Base-by-base conservation (phyloP, 2,888 invertebrate genomes). In the Athetis lepigone region DNA sequence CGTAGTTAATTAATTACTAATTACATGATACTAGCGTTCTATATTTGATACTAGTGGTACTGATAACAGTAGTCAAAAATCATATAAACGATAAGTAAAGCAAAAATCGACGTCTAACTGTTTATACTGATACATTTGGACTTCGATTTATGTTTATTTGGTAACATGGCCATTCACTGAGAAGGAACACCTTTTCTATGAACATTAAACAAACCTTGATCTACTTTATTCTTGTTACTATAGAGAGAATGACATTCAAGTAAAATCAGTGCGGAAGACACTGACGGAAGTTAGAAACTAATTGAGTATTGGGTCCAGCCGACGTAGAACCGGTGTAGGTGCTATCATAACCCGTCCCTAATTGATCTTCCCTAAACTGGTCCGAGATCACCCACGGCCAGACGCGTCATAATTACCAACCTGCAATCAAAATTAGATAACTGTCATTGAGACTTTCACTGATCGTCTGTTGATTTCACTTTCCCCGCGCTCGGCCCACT, bases 391-490 rank as follows among this genome's bases (percentile, higher is more conserved):
- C 57, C 76, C 61, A 72, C 63, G 43, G 43, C 27, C 54, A 56
- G 21, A 21, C 51, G 25, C 66, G 49, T 72, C 69, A 75, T 60
- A 74, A 75, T 70, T 63, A 65, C 64, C 63, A 76, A 83, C 80
- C 77, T 79, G 82, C 79, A 87, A 90, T 90, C 85, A 85, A 92
- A 92, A 92, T 93, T 92, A 92, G 91, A 91, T 92, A 94, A 92
- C 92, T 85, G 88, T 87, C 85, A 86, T 82, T 78, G 63, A 52
- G 80, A 90, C 94, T 94, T 94, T 94, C 94, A 92, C 94, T 90
- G 85, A 88, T 88, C 87, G 88, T 80, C 83, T 77, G 80, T 75
- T 78, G 88, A 86, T 90, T 92, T 94, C 92, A 93, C 94, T 94
- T 92, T 92, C 90, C 82, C 86, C 84, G 72, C 59, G 64, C 75